phyloP scores from a whole-genome alignment of 1,140 invertebrate species.

The Neodiprion lecontei region DNA sequence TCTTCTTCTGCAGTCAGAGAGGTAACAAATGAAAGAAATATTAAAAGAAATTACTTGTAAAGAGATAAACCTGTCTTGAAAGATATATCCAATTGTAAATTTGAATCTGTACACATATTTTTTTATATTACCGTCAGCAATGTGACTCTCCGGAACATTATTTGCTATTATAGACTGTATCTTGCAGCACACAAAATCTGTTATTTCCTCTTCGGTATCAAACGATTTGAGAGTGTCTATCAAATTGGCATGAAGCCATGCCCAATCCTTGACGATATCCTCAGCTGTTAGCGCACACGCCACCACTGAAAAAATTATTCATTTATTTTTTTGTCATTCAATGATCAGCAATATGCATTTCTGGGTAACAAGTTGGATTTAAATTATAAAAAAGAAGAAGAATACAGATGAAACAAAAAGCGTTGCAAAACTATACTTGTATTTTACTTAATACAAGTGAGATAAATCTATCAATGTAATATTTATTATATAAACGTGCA shows the following conservation, averaged over 20 bases:
- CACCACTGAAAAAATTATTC: constrained; percentile 71
- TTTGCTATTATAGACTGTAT: constrained; percentile 90
- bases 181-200: constrained; percentile 95
- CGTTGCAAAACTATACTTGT: constrained; percentile 17
- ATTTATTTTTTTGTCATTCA: too few relatives aligned
- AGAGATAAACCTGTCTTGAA: constrained; percentile 16
- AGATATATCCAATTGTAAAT: constrained; percentile 9
- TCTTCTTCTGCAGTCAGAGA: constrained; percentile 75
- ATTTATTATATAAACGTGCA: neutral
- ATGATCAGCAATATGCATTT: neutral
- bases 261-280: constrained; percentile 93
- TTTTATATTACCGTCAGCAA: constrained; percentile 60
- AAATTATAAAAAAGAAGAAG: too few relatives aligned
- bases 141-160: constrained; percentile 54
- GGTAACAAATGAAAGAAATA: constrained; percentile 26
- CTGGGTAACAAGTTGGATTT: too few relatives aligned
- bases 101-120: constrained; percentile 19
- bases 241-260: constrained; percentile 91
- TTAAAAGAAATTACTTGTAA: constrained; percentile 39
- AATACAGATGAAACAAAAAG: constrained; percentile 10
- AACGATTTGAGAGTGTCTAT: constrained; percentile 87
- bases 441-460: constrained; percentile 16
- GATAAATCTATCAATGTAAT: constrained; percentile 9
- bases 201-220: constrained; percentile 93
- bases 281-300: constrained; percentile 84